These are phyloP conservation scores for Perodicticus potto DNA, from an alignment of 2,797 vertebrate species.

Conservation along the genomic window DNA sequence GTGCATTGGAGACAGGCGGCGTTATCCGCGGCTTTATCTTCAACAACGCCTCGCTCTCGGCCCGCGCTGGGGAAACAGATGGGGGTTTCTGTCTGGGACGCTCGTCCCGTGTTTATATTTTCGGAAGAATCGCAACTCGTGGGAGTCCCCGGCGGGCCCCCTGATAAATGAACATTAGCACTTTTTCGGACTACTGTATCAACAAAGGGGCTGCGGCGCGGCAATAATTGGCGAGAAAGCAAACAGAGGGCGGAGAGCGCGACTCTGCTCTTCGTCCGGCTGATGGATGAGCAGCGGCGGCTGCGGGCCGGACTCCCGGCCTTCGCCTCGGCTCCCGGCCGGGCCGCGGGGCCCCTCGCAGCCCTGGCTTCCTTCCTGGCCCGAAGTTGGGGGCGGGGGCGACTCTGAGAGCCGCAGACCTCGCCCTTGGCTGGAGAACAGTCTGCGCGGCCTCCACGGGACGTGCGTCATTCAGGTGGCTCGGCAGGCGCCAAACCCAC, in stretches of 20 bases:
- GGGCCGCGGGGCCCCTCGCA: constrained; percentile 75
- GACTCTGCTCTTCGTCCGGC: constrained; percentile 91
- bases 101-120: constrained; percentile 97
- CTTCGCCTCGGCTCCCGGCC: constrained; percentile 78
- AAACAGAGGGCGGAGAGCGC: constrained; percentile 92
- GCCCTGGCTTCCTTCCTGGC: constrained; percentile 23
- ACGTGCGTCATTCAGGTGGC: background rate
- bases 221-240: constrained; percentile 98
- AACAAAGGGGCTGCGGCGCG: constrained; percentile 92
- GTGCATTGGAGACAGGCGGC: constrained; percentile 95
- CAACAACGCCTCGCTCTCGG: constrained; percentile 93
- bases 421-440: background rate
- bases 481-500: background rate
- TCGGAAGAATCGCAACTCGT: constrained; percentile 95
- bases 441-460: background rate
- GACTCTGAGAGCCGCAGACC: background rate
- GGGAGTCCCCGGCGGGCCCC: constrained; percentile 89
- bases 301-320: constrained; percentile 83
- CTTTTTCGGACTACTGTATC: constrained; percentile 95
- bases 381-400: background rate
- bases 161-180: constrained; percentile 98
- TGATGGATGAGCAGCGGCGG: constrained; percentile 90
- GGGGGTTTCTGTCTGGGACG: constrained; percentile 94
- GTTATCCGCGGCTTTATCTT: constrained; percentile 99
- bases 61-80: constrained; percentile 95